phyloP scores from a whole-genome alignment of 2,797 vertebrate species.

The Phalanger gymnotis region DNA sequence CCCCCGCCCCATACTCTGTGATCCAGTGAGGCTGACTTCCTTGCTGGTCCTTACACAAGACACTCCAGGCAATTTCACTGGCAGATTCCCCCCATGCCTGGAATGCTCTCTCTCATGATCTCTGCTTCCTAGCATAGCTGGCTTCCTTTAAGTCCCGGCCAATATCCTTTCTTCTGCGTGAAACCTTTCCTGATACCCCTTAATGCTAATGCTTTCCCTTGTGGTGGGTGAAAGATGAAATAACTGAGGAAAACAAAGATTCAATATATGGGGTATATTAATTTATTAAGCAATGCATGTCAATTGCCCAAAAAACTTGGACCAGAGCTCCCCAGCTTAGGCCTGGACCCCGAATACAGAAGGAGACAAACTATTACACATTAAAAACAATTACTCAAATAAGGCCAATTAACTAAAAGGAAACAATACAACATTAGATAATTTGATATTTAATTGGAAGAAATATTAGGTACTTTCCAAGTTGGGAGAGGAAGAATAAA shows the following conservation, averaged over 20 bases:
- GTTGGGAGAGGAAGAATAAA: neutral
- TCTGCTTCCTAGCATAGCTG: neutral
- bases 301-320: too few relatives aligned
- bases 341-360: too few relatives aligned
- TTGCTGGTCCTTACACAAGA: too few relatives aligned
- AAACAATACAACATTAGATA: neutral
- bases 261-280: too few relatives aligned
- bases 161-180: neutral
- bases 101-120: neutral
- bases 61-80: neutral
- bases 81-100: too few relatives aligned
- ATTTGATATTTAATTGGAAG: neutral
- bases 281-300: too few relatives aligned
- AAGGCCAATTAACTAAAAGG: too few relatives aligned
- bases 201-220: neutral
- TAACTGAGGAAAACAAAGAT: too few relatives aligned
- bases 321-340: too few relatives aligned
- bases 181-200: neutral
- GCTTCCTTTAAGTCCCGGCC: neutral
- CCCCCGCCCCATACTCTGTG: neutral
- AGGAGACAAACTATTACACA: too few relatives aligned
- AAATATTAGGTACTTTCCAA: neutral
- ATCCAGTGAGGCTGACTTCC: neutral
- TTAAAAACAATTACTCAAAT: too few relatives aligned
- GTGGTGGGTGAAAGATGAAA: too few relatives aligned